Evolutionary conservation across 2,888 invertebrate genomes (phyloP).

Genomic region (Agrotis segetum): DNA sequence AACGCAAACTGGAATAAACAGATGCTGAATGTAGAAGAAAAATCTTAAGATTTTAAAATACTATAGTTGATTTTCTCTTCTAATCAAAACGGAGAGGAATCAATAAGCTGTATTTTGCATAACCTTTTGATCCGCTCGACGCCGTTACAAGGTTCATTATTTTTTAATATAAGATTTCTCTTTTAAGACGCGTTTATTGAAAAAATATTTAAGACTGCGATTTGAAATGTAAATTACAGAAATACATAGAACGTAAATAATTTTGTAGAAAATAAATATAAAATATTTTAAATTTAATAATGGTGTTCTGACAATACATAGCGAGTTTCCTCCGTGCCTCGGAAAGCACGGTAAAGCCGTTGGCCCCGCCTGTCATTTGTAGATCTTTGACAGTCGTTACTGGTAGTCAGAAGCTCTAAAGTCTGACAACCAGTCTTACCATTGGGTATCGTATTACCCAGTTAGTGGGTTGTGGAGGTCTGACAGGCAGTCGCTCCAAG

Average conservation of each 20-base stretch:
- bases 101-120: conserved; percentile 49
- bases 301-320: too few species aligned
- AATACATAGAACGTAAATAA: neutral
- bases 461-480: too few species aligned
- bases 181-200: conserved; percentile 11
- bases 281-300: too few species aligned
- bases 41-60: conserved; percentile 27
- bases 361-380: too few species aligned
- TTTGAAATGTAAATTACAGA: conserved; percentile 25
- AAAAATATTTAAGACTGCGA: conserved; percentile 11
- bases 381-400: too few species aligned
- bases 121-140: conserved; percentile 41
- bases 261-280: neutral
- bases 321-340: too few species aligned
- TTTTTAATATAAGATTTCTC: conserved; percentile 28
- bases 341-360: too few species aligned
- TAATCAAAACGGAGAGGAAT: conserved; percentile 48
- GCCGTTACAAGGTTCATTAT: conserved; percentile 23
- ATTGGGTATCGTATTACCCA: too few species aligned
- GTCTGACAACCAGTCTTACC: too few species aligned
- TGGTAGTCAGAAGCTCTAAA: too few species aligned
- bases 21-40: neutral
- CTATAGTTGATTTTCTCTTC: conserved; percentile 27
- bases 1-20: neutral
- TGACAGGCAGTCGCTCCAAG: too few species aligned